Base-by-base conservation (phyloP, 2,113 vertebrate species). In the Psephotus haematonotus region DNA sequence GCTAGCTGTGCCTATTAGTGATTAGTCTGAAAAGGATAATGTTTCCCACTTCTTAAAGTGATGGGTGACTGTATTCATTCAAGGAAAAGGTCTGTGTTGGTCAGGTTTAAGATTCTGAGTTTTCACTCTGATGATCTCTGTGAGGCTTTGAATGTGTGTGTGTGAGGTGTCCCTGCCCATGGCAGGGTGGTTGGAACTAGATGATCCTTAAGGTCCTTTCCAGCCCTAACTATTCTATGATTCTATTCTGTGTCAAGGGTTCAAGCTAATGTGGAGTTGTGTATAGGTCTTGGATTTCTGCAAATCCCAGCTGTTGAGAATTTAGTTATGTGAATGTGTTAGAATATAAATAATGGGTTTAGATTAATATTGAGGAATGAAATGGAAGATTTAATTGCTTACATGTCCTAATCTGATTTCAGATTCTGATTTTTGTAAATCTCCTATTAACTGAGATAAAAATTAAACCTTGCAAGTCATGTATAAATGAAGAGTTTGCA, bases 301-400 rank as follows among this genome's bases (percentile, higher is more conserved):
- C 63, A 77, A 71, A 88, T 78, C 44, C 7, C 16, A 57, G 13
- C 10, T 55, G 15, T 69, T 69, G 19, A 76, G 39, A 69, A 63
- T 55, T 90, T 57, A 60, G 25, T 86, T 35, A 47, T 31, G 41
- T 71, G 41, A 85, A 68, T 37, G 13, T 70, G 35, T 74, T 78
- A 44, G 25, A 65, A 93, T 92, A 65, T 44, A 93, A 91, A 50
- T 65, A 79, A 46, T 55, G 10, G 2, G 12, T 75, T 88, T 88
- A 67, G 52, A 88, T 87, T 80, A 93, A 64, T 88, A 43, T n/a
- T 95, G 87, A 84, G 11, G 53, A 94, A 23, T 71, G 60, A 75
- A 95, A 94, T 95, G 83, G 79, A 97, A 95, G 31, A 90, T 68
- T 44, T 72, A 50, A 85, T 84, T 93, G 47, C 80, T 94, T 88